Conservation (phyloP, 2,113 vertebrate species). For the Rafetus swinhoei region DNA sequence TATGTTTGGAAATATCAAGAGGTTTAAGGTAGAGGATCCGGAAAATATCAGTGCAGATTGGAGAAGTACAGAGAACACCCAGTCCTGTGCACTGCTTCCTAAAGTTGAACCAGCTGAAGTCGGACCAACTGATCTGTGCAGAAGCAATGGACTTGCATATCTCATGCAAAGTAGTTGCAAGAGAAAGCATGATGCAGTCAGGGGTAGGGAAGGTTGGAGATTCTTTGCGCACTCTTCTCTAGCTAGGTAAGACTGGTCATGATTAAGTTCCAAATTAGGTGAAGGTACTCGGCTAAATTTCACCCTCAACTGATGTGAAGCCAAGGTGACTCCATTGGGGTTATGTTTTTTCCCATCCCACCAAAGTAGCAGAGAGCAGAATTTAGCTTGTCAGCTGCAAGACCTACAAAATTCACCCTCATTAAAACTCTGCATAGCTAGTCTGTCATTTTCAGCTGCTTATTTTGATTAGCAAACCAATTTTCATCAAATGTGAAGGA, state of each 20-base stretch:
- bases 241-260: background rate
- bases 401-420: background rate
- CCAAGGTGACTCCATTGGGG: background rate
- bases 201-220: background rate
- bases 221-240: background rate
- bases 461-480: background rate
- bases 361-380: background rate
- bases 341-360: background rate
- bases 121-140: background rate
- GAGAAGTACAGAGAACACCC: background rate
- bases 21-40: background rate
- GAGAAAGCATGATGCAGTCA: fast-evolving
- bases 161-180: background rate
- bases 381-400: background rate
- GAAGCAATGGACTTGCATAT: background rate
- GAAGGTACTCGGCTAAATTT: background rate
- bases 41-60: background rate
- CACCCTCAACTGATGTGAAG: background rate
- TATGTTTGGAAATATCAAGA: background rate
- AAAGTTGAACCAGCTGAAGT: background rate
- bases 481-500: background rate
- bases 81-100: fast-evolving
- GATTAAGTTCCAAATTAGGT: background rate
- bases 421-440: background rate
- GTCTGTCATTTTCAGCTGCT: background rate